Conservation (phyloP, 2,113 vertebrate genomes). For the Passerina amoena region DNA sequence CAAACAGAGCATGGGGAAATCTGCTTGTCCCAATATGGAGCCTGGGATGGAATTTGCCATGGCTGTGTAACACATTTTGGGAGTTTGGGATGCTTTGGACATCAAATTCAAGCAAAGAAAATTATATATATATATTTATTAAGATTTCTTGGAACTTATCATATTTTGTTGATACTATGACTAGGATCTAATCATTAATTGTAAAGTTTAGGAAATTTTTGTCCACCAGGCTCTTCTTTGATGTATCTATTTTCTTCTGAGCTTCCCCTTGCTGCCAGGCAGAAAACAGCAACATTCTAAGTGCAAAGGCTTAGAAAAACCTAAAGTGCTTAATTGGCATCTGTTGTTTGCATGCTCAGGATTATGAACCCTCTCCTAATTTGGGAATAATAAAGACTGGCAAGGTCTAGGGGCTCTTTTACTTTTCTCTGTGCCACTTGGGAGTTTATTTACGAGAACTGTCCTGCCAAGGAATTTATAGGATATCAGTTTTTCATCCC, state of each 20-base stretch:
- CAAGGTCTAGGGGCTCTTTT: background rate
- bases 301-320: background rate
- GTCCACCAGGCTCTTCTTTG: background rate
- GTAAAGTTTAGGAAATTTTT: background rate
- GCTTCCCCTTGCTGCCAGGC: background rate
- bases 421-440: background rate
- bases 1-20: background rate
- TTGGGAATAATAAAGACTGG: background rate
- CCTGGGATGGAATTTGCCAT: background rate
- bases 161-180: background rate
- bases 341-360: background rate
- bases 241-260: background rate
- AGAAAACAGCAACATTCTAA: background rate
- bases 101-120: fast-evolving
- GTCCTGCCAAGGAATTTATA: background rate
- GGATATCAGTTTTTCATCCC: background rate
- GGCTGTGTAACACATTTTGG: background rate
- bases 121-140: background rate
- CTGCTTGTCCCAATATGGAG: background rate
- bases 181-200: background rate
- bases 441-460: background rate
- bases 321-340: background rate
- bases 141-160: background rate
- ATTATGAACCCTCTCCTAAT: background rate
- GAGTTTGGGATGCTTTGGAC: background rate